Conservation (phyloP, 35 echinoderm and acorn worm species). For the Patiria miniata region DNA sequence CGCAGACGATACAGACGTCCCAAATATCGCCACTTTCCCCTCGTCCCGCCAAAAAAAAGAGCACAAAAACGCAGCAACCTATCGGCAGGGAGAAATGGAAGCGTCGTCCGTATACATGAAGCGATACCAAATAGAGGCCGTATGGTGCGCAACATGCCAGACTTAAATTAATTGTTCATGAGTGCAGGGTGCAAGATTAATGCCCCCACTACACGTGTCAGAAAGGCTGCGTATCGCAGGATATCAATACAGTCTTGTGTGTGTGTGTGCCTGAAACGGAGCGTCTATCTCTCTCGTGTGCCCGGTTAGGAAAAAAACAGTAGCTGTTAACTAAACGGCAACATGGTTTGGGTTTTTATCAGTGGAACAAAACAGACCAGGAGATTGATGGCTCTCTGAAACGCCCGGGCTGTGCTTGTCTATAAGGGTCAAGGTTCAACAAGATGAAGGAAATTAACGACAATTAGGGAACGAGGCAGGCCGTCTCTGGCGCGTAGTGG, state of each 20-base stretch:
- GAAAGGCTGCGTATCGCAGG: background rate
- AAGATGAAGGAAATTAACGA: background rate
- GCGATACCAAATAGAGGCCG: background rate
- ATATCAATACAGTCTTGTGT: background rate
- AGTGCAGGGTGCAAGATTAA: background rate
- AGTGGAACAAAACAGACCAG: background rate
- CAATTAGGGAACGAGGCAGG: background rate
- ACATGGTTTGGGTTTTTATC: too few relatives aligned
- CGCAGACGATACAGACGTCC: background rate
- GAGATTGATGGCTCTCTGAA: background rate
- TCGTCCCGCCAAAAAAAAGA: background rate
- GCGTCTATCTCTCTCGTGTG: background rate
- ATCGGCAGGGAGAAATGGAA: background rate
- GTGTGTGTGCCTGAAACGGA: too few relatives aligned
- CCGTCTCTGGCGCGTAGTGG: too few relatives aligned
- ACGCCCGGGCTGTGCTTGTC: background rate
- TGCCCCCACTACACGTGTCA: constrained; percentile 15
- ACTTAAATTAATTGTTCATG: background rate
- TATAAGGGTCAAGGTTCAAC: background rate
- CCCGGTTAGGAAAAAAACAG: too few relatives aligned
- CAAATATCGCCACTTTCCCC: background rate
- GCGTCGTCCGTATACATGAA: background rate
- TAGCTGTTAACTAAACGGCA: too few relatives aligned
- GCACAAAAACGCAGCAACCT: too few relatives aligned
- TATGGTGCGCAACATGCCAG: background rate